phyloP scores from a whole-genome alignment of 2,797 vertebrate genomes.

The Anabas testudineus region DNA sequence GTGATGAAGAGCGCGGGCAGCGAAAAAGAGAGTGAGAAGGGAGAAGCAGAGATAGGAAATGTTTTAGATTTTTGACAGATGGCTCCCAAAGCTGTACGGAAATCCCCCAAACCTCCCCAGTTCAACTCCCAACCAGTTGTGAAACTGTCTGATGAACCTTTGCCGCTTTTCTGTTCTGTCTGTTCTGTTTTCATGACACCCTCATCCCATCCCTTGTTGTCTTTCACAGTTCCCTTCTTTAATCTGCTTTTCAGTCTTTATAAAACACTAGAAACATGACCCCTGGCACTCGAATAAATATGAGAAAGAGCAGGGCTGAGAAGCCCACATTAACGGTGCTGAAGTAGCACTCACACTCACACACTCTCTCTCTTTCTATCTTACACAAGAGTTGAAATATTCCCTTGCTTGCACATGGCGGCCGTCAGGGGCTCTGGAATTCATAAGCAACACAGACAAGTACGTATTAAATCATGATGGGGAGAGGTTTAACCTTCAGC shows the following conservation, averaged over 20 bases:
- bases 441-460: constrained; percentile 80
- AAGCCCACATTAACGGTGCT: constrained; percentile 24
- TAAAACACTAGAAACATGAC: constrained; percentile 41
- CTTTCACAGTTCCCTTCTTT: constrained; percentile 7
- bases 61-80: constrained; percentile 83
- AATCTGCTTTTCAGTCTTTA: constrained; percentile 36
- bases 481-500: constrained; percentile 79
- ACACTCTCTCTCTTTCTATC: background rate
- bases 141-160: constrained; percentile 51
- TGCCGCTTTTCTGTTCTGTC: constrained; percentile 4
- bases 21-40: constrained; percentile 4
- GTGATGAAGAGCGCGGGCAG: constrained; percentile 44
- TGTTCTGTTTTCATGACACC: constrained; percentile 22
- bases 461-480: constrained; percentile 77
- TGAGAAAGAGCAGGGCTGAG: constrained; percentile 32
- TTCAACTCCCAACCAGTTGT: constrained; percentile 45
- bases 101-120: constrained; percentile 72
- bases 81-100: constrained; percentile 72
- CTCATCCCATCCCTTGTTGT: constrained; percentile 21
- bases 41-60: constrained; percentile 77
- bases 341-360: constrained; percentile 26
- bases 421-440: constrained; percentile 76
- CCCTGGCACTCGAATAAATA: constrained; percentile 45
- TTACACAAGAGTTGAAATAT: constrained; percentile 67
- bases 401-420: constrained; percentile 64